Evolutionary conservation across 2,113 vertebrate species (phyloP).

Genomic region (Tragelaphus strepsiceros): DNA sequence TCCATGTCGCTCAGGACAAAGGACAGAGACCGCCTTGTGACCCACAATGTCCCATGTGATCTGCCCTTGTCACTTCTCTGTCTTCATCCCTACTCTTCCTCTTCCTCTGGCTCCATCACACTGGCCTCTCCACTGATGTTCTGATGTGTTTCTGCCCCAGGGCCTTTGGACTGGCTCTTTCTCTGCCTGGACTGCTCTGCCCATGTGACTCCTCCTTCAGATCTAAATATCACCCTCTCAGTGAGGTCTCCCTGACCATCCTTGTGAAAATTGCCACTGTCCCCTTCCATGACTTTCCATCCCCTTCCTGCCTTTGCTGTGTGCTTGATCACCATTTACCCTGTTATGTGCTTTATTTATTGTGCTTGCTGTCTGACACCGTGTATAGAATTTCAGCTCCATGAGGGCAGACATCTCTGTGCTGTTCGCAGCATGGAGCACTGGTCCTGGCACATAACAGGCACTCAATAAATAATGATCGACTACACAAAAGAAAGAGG

Average conservation of each 20-base stretch:
- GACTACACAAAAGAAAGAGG: neutral
- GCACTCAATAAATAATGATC: neutral
- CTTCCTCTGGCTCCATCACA: neutral
- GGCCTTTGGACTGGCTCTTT: neutral
- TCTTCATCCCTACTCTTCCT: neutral
- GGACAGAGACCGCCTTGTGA: neutral
- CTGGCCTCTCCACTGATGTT: fast-evolving
- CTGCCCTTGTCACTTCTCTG: neutral
- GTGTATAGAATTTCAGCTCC: neutral
- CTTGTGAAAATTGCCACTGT: fast-evolving
- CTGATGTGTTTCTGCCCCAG: neutral
- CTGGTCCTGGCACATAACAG: neutral
- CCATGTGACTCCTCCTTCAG: neutral
- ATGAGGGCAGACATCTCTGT: neutral
- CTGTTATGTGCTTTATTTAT: neutral
- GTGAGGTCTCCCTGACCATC: neutral
- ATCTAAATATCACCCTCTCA: neutral
- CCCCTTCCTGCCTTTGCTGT: neutral
- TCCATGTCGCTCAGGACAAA: neutral
- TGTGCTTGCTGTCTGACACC: neutral
- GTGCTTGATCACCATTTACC: neutral
- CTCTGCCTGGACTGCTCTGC: neutral
- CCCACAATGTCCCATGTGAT: fast-evolving
- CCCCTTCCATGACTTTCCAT: no score
- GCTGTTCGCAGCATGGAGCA: neutral